These are phyloP conservation scores for Seladonia tumulorum DNA, from an alignment of 2,888 invertebrate genomes.

Conservation along the genomic window DNA sequence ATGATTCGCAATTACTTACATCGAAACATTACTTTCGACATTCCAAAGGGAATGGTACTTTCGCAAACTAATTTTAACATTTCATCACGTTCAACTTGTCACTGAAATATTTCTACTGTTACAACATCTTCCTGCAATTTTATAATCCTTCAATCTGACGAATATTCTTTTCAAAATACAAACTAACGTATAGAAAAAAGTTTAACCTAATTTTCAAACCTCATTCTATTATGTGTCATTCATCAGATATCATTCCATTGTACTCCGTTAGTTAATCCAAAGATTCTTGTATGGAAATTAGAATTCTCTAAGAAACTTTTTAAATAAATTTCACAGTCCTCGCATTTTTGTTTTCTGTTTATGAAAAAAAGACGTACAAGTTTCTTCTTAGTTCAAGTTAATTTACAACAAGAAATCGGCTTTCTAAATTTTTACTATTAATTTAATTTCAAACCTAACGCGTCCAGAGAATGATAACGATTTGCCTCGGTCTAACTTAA, in stretches of 20 bases:
- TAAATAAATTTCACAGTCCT: too few relatives aligned
- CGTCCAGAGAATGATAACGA: background rate
- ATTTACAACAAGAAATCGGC: background rate
- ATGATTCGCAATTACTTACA: conserved; percentile 21
- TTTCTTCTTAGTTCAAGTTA: too few relatives aligned
- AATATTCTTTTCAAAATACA: background rate
- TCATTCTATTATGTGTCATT: too few relatives aligned
- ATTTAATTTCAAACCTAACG: too few relatives aligned
- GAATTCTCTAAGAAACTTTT: too few relatives aligned
- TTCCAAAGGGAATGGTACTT: background rate
- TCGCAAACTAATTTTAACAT: background rate
- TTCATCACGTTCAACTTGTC: background rate
- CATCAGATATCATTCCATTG: too few relatives aligned
- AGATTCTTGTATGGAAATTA: too few relatives aligned
- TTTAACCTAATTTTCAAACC: background rate
- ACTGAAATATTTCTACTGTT: background rate
- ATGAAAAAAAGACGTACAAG: too few relatives aligned
- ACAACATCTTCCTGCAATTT: background rate
- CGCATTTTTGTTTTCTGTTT: too few relatives aligned
- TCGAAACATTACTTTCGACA: conserved; percentile 13
- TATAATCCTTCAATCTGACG: background rate
- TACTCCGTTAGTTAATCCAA: too few relatives aligned
- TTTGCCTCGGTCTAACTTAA: background rate
- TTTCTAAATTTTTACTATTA: background rate
- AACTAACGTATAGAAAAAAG: background rate